Percentiles rank a stretch among this genome's conserved stretches.
Evolutionary conservation across 2,113 vertebrate genomes (phyloP).

Genomic region (Oceanodroma tethys): DNA sequence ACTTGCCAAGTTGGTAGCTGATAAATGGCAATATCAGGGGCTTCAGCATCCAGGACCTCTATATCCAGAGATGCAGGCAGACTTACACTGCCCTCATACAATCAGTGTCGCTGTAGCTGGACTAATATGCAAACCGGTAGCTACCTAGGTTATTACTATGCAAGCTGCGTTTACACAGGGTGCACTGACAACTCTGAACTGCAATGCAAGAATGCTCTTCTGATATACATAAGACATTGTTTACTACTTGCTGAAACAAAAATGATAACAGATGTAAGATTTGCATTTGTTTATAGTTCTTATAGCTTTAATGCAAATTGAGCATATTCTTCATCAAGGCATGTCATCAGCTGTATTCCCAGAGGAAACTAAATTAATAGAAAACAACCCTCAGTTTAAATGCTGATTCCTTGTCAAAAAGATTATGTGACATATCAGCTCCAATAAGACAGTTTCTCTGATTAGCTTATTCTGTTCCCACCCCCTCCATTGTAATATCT

Average conservation of each 20-base stretch:
- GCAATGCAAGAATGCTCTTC: background rate
- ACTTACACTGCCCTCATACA: background rate
- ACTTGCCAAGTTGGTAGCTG: background rate
- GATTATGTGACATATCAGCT: background rate
- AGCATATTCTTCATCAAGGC: background rate
- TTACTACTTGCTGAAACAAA: background rate
- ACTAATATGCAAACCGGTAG: too few relatives aligned
- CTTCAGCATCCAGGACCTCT: background rate
- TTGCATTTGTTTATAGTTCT: slow-evolving; percentile 1
- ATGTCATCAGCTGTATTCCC: background rate
- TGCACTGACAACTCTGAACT: background rate
- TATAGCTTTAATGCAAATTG: slow-evolving; percentile 25
- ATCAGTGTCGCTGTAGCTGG: background rate
- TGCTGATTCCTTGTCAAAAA: slow-evolving; percentile 39
- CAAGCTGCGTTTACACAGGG: rapidly evolving
- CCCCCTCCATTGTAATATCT: background rate
- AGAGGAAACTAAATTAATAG: background rate
- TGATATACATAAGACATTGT: background rate
- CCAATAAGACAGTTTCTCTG: background rate
- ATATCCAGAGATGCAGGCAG: background rate
- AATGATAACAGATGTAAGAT: background rate
- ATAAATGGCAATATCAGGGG: background rate
- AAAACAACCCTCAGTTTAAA: slow-evolving; percentile 22
- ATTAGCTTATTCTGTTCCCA: background rate
- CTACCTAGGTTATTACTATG: rapidly evolving